These are phyloP conservation scores for Triplophysa rosa DNA, from an alignment of 2,113 vertebrate genomes.

Conservation along the genomic window DNA sequence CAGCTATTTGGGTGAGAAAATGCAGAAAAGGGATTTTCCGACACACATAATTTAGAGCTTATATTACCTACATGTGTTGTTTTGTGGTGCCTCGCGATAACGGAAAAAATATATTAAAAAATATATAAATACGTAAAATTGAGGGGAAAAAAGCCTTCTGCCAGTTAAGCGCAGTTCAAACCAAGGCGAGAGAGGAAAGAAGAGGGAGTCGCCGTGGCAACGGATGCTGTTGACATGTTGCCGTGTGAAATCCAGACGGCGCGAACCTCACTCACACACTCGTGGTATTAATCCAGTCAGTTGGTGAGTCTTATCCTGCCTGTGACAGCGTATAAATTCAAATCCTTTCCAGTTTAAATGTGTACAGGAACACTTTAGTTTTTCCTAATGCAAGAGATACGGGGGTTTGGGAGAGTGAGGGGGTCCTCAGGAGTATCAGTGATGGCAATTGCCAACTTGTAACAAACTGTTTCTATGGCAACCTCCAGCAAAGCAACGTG, in stretches of 20 bases:
- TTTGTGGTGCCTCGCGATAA: slow-evolving; percentile 56
- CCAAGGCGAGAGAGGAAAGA: slow-evolving; percentile 8
- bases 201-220: slow-evolving; percentile 32
- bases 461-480: slow-evolving; percentile 54
- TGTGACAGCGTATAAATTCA: slow-evolving; percentile 62
- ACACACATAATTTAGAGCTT: slow-evolving; percentile 49
- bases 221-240: slow-evolving; percentile 24
- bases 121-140: slow-evolving; percentile 32
- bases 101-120: slow-evolving; percentile 55
- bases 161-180: slow-evolving; percentile 21
- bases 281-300: slow-evolving; percentile 55
- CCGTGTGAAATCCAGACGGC: slow-evolving; percentile 4
- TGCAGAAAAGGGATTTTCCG: slow-evolving; percentile 46
- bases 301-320: slow-evolving; percentile 57
- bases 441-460: slow-evolving; percentile 45
- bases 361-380: slow-evolving; percentile 7
- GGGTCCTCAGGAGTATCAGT: slow-evolving; percentile 23
- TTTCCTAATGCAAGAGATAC: slow-evolving; percentile 2
- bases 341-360: slow-evolving; percentile 56
- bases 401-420: slow-evolving; percentile 1
- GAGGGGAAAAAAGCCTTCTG: neutral
- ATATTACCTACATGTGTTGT: slow-evolving; percentile 59
- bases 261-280: slow-evolving; percentile 28
- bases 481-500: slow-evolving; percentile 17
- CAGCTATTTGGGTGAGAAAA: slow-evolving; percentile 48